These are phyloP conservation scores for Penaeus vannamei DNA, from an alignment of 1,140 invertebrate species.

Conservation along the genomic window DNA sequence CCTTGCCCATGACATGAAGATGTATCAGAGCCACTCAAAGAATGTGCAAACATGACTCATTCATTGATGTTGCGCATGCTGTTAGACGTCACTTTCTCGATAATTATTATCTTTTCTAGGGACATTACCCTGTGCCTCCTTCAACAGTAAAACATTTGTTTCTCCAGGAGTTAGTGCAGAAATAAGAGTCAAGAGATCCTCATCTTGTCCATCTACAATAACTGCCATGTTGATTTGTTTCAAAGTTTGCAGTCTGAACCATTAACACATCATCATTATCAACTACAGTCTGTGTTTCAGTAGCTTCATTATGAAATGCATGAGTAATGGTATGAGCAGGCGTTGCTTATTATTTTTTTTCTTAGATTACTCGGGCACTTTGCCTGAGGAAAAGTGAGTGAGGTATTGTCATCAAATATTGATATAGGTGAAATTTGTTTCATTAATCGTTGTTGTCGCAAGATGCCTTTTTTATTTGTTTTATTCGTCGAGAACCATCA, in stretches of 20 bases:
- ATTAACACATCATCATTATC: slow-evolving; percentile 45
- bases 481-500: too few species aligned
- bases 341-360: too few species aligned
- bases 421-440: slow-evolving; percentile 35
- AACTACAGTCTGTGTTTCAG: slow-evolving; percentile 34
- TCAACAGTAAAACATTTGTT: slow-evolving; percentile 23
- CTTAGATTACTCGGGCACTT: neutral
- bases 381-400: neutral
- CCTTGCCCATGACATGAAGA: slow-evolving; percentile 34
- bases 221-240: slow-evolving; percentile 24
- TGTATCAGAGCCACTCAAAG: slow-evolving; percentile 41
- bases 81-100: slow-evolving; percentile 11
- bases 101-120: slow-evolving; percentile 25
- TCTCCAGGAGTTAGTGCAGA: slow-evolving; percentile 38
- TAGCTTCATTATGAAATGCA: slow-evolving; percentile 35
- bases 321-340: too few species aligned
- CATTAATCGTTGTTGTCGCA: slow-evolving; percentile 26
- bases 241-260: slow-evolving; percentile 25
- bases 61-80: slow-evolving; percentile 21
- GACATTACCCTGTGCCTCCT: slow-evolving; percentile 39
- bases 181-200: too few species aligned
- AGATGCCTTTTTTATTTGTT: neutral
- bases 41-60: slow-evolving; percentile 24
- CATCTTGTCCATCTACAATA: slow-evolving; percentile 39
- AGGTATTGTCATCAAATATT: slow-evolving; percentile 8